Conservation (phyloP, 2,113 vertebrate genomes). For the Pholis gunnellus region DNA sequence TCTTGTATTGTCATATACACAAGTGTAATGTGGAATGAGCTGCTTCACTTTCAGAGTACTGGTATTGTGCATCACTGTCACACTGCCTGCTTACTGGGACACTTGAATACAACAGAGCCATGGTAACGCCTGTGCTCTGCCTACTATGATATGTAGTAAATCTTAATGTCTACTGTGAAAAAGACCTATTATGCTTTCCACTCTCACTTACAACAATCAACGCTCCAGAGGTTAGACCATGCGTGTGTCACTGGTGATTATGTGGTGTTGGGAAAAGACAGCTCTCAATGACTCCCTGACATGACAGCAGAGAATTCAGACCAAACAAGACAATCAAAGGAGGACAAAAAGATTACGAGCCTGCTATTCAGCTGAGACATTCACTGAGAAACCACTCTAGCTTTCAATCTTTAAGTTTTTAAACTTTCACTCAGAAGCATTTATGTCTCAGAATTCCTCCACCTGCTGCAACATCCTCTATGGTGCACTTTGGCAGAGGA, state of each 20-base stretch:
- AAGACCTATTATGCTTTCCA: not conserved
- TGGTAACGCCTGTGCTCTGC: not conserved
- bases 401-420: not conserved
- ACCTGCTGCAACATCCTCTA: not conserved
- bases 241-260: not conserved
- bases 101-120: not conserved
- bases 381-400: not conserved
- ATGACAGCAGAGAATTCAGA: not conserved
- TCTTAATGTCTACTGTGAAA: not conserved
- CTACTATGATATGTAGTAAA: not conserved
- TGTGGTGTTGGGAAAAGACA: not conserved
- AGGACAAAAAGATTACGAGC: not conserved
- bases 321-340: not conserved
- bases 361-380: not conserved
- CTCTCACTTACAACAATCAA: not conserved
- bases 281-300: not conserved
- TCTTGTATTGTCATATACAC: too few species aligned
- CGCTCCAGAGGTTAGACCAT: not conserved
- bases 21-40: not conserved
- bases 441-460: not conserved
- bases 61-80: not conserved
- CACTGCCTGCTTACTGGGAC: not conserved
- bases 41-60: not conserved
- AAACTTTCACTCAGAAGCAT: not conserved
- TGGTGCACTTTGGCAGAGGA: not conserved